These are phyloP conservation scores for Amphiura filiformis DNA, from an alignment of 35 echinoderm and acorn worm species.

Conservation along the genomic window DNA sequence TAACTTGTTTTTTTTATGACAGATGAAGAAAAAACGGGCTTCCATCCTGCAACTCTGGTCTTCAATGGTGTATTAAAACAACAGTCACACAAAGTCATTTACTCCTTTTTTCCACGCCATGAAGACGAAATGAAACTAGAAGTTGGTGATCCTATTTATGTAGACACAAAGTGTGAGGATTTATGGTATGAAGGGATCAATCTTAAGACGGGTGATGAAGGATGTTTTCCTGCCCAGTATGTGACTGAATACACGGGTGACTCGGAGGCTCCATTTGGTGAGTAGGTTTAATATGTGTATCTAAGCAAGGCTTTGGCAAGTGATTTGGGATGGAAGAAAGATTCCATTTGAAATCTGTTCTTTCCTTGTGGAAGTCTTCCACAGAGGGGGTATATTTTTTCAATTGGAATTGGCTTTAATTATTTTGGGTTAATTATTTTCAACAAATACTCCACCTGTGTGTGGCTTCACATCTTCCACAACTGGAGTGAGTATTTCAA, in stretches of 20 bases:
- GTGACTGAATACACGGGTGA: slow-evolving; percentile 71
- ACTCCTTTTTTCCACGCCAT: slow-evolving; percentile 85
- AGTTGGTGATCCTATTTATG: slow-evolving; percentile 78
- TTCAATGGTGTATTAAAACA: slow-evolving; percentile 86
- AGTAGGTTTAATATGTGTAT: too few relatives aligned
- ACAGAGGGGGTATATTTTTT: too few relatives aligned
- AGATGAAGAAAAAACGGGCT: slow-evolving; percentile 70
- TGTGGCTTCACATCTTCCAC: too few relatives aligned
- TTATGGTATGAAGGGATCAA: slow-evolving; percentile 96
- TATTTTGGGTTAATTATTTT: too few relatives aligned
- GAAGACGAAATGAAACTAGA: slow-evolving; percentile 84
- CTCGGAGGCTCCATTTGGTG: slow-evolving; percentile 81
- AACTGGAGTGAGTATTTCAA: too few relatives aligned
- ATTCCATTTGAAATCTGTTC: too few relatives aligned
- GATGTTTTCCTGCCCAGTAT: slow-evolving; percentile 89
- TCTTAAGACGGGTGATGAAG: slow-evolving; percentile 82
- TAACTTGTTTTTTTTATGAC: not conserved
- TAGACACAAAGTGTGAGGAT: slow-evolving; percentile 76
- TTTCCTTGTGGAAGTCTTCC: too few relatives aligned
- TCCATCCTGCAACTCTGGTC: slow-evolving; percentile 83
- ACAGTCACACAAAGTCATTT: slow-evolving; percentile 84
- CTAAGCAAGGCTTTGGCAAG: too few relatives aligned
- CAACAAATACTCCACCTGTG: too few relatives aligned
- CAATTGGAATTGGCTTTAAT: too few relatives aligned
- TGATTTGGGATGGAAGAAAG: too few relatives aligned